Conservation (phyloP, 2,113 vertebrate species). For the Cheilinus undulatus region DNA sequence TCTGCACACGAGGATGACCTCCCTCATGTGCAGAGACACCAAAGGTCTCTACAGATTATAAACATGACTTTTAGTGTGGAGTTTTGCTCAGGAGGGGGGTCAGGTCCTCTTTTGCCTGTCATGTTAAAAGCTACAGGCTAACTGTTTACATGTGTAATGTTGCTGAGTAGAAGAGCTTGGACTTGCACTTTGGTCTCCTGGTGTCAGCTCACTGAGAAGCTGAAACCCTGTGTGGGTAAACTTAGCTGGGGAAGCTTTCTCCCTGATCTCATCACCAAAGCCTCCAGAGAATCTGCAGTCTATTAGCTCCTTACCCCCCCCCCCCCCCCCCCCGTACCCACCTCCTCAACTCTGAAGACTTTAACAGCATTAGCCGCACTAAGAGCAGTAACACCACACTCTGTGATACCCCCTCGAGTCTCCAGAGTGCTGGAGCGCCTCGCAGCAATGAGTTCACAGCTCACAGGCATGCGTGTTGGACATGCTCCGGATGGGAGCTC, state of each 20-base stretch:
- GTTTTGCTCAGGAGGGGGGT: slow-evolving; percentile 10
- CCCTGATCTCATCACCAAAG: slow-evolving; percentile 59
- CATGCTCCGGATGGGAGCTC: slow-evolving; percentile 59
- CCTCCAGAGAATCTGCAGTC: slow-evolving; percentile 57
- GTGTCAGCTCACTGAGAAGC: slow-evolving; percentile 37
- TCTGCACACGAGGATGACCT: slow-evolving; percentile 23
- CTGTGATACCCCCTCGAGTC: slow-evolving; percentile 31
- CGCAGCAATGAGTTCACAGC: slow-evolving; percentile 40
- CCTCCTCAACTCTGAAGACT: slow-evolving; percentile 51
- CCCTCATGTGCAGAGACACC: neutral
- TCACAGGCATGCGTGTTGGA: slow-evolving; percentile 59
- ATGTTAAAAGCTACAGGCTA: slow-evolving; percentile 10
- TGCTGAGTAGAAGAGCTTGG: neutral
- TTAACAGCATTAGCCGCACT: slow-evolving; percentile 65
- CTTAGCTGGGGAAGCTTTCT: slow-evolving; percentile 35
- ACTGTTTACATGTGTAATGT: slow-evolving; percentile 28
- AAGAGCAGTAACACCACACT: slow-evolving; percentile 52
- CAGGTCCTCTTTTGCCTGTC: neutral
- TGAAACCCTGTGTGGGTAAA: slow-evolving; percentile 52
- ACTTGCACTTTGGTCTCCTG: slow-evolving; percentile 16
- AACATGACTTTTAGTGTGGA: neutral
- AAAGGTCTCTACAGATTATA: neutral
- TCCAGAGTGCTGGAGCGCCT: slow-evolving; percentile 46
- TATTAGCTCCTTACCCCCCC: slow-evolving; percentile 61
- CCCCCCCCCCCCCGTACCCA: slow-evolving; percentile 40